Evolutionary conservation across 2,113 vertebrate species (phyloP), one percentile per base, ranked within the genome.

Genomic region (Ardeotis arabs): DNA sequence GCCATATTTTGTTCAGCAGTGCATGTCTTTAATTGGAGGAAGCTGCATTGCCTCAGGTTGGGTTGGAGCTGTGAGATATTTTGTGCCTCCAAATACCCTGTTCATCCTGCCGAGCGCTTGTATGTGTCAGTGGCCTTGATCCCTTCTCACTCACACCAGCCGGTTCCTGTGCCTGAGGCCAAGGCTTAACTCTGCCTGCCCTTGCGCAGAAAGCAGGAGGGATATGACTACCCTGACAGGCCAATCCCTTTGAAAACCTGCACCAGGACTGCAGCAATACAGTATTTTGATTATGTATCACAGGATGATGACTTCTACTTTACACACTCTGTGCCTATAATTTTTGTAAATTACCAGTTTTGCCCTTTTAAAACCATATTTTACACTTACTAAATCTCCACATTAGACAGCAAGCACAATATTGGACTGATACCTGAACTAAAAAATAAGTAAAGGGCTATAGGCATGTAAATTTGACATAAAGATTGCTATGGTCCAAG

Each of bases 41-140:
- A 94, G 62, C 77, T 93, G 69, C 67, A 23, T 89, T 93, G 89
- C 87, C 84, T 95, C 45, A 19, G 91, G 89, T 90, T 67, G 86
- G 44, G 69, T 18, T 92, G 80, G 56, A 88, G 67, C 79, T 19
- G 29, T 58, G 72, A 84, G 62, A 56, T 68, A 35, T 72, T 72
- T 60, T 33, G 37, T 83, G 45, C 58, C 62, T 91, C 69, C 3
- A 10, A 95, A 81, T 49, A 68, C 15, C 27, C 33, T 0, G 3
- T 21, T 96, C 49, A 84, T 87, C 77, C 89, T 22, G 31, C 62
- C 1, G 8, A 78, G 89, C 56, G 21, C 81, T 75, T 27, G 31
- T 50, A 31, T 1, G 35, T 78, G 74, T 73, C 91, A 85, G 78
- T 39, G 75, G 53, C 81, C 89, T 85, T 73, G 62, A 85, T 64